phyloP scores from a whole-genome alignment of 2,888 invertebrate genomes.

The Sphaerophoria taeniata region DNA sequence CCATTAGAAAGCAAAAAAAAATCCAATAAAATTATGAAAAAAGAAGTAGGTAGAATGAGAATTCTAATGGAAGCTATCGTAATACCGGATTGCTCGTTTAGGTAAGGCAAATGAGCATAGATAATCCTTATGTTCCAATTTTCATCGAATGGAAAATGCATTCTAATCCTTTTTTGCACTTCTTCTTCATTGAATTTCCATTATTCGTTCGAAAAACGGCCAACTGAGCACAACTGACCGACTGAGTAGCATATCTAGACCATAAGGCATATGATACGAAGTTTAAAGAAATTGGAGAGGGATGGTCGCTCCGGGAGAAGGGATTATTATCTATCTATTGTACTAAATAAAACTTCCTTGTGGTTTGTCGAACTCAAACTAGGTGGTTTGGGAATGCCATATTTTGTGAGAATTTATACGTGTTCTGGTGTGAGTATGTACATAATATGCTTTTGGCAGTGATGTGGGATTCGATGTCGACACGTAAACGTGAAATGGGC shows the following conservation, averaged over 20 bases:
- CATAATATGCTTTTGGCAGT: too few relatives aligned
- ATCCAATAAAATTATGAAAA: background rate
- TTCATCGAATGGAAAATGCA: slow-evolving; percentile 68
- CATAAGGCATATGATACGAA: too few relatives aligned
- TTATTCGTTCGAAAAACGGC: slow-evolving; percentile 63
- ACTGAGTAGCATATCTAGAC: slow-evolving; percentile 2
- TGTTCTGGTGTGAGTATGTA: too few relatives aligned
- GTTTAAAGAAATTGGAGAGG: too few relatives aligned
- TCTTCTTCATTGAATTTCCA: slow-evolving; percentile 65
- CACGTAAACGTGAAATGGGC: too few relatives aligned
- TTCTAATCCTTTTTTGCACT: slow-evolving; percentile 66
- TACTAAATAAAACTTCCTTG: too few relatives aligned
- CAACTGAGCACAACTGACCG: background rate
- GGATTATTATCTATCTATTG: too few relatives aligned
- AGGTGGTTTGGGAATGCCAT: too few relatives aligned
- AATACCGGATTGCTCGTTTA: background rate
- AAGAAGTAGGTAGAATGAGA: background rate
- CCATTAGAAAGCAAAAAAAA: background rate
- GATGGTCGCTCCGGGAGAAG: too few relatives aligned
- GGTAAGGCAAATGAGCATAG: slow-evolving; percentile 51
- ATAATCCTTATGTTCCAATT: slow-evolving; percentile 23
- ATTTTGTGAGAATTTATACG: too few relatives aligned
- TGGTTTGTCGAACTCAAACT: too few relatives aligned
- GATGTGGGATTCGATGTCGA: too few relatives aligned
- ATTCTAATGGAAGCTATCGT: background rate